Evolutionary conservation across 2,888 invertebrate genomes (phyloP).

Genomic region (Nebria salina): DNA sequence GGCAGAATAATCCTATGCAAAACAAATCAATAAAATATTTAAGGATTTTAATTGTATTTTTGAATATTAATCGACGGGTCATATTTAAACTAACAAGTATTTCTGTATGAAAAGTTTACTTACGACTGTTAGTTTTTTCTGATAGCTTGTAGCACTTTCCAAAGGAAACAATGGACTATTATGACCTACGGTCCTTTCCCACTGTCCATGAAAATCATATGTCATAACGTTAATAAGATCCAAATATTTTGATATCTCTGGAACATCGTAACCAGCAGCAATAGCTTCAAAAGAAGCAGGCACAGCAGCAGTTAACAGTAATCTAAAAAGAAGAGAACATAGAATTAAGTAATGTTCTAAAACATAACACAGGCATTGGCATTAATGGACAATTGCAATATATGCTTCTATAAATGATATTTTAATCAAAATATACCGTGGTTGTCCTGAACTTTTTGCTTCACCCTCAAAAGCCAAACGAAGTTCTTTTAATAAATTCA

Average conservation of each 20-base stretch:
- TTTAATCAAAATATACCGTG: slow-evolving; percentile 60
- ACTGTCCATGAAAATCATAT: slow-evolving; percentile 95
- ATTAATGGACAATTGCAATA: too few species aligned
- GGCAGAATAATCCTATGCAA: slow-evolving; percentile 83
- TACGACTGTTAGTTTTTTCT: slow-evolving; percentile 93
- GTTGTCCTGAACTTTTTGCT: slow-evolving; percentile 87
- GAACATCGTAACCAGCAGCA: slow-evolving; percentile 92
- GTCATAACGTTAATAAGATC: slow-evolving; percentile 96
- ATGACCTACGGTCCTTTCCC: slow-evolving; percentile 93
- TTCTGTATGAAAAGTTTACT: slow-evolving; percentile 54
- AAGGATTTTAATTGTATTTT: too few species aligned
- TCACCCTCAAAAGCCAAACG: slow-evolving; percentile 92
- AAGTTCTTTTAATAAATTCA: slow-evolving; percentile 86
- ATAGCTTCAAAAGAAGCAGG: slow-evolving; percentile 94
- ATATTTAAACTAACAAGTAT: too few species aligned
- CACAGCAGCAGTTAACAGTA: slow-evolving; percentile 87
- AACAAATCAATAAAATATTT: background rate
- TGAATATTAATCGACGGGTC: too few species aligned
- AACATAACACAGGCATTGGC: background rate
- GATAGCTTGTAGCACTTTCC: slow-evolving; percentile 89
- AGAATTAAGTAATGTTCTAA: too few species aligned
- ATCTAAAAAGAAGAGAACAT: slow-evolving; percentile 54
- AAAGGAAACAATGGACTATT: slow-evolving; percentile 90
- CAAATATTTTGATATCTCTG: slow-evolving; percentile 91
- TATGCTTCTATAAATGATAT: too few species aligned